Percentiles rank a stretch among this genome's conserved stretches.
phyloP scores from a whole-genome alignment of 1,140 invertebrate species.

The Pinna nobilis region DNA sequence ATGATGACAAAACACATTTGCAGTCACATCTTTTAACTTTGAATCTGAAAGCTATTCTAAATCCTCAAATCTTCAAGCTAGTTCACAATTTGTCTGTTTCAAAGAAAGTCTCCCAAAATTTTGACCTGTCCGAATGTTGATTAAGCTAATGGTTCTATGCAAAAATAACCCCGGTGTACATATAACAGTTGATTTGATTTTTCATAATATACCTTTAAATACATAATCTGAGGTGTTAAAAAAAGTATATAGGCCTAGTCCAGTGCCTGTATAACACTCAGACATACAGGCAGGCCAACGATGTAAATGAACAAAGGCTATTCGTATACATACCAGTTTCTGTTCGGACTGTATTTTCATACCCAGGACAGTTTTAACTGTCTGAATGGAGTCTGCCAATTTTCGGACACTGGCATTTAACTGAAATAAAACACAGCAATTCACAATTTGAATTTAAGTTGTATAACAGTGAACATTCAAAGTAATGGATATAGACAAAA shows the following conservation, averaged over 20 bases:
- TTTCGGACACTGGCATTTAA: constrained; percentile 64
- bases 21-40: too few species aligned
- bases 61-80: too few species aligned
- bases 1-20: too few species aligned
- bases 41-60: too few species aligned
- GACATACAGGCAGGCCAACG: background rate
- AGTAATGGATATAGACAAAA: background rate
- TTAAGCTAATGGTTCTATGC: too few species aligned
- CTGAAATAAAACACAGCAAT: constrained; percentile 41
- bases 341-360: constrained; percentile 75
- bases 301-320: background rate
- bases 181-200: too few species aligned
- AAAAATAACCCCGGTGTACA: too few species aligned
- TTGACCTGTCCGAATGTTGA: too few species aligned
- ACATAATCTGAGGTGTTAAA: background rate
- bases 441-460: background rate
- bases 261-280: background rate
- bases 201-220: background rate
- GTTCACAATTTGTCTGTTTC: too few species aligned
- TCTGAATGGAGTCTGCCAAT: constrained; percentile 72
- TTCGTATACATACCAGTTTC: constrained; percentile 65
- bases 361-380: constrained; percentile 73
- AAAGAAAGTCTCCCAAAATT: too few species aligned
- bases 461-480: background rate
- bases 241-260: background rate